Evolutionary conservation across 2,113 vertebrate genomes (phyloP).

Genomic region (Peromyscus polionotus): DNA sequence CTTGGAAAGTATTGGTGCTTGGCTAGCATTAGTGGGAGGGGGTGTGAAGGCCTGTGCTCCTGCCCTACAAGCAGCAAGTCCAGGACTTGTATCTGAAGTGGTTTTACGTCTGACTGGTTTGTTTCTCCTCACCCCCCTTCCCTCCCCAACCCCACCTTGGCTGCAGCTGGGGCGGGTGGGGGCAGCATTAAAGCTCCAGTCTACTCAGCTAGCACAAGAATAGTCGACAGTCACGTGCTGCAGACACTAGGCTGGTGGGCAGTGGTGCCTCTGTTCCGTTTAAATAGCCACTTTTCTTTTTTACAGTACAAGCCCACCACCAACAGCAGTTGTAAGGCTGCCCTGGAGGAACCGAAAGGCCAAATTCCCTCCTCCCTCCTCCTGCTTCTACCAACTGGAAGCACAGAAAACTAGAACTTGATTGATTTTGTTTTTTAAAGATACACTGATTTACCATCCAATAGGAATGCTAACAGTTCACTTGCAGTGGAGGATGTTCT

Average conservation of each 20-base stretch:
- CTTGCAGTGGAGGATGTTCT: conserved; percentile 93
- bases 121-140: conserved; percentile 61
- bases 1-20: conserved; percentile 75
- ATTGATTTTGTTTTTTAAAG: conserved; percentile 89
- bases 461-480: conserved; percentile 97
- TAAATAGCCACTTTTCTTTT: conserved; percentile 86
- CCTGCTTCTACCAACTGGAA: conserved; percentile 92
- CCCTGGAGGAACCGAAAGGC: conserved; percentile 93
- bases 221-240: conserved; percentile 61
- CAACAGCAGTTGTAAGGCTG: conserved; percentile 98
- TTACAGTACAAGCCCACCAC: conserved; percentile 98
- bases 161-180: conserved; percentile 53
- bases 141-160: conserved; percentile 49
- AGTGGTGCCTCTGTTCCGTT: conserved; percentile 85
- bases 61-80: conserved; percentile 68
- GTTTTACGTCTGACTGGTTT: conserved; percentile 80
- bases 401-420: conserved; percentile 92
- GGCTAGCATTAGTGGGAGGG: conserved; percentile 74
- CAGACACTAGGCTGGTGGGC: conserved; percentile 73
- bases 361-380: conserved; percentile 90
- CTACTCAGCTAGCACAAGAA: conserved; percentile 66
- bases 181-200: conserved; percentile 39
- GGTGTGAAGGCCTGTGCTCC: conserved; percentile 58
- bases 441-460: conserved; percentile 91
- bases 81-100: conserved; percentile 77